Base-by-base conservation (phyloP, 2,888 invertebrate species). In the Zygothrica quintamaculata region DNA sequence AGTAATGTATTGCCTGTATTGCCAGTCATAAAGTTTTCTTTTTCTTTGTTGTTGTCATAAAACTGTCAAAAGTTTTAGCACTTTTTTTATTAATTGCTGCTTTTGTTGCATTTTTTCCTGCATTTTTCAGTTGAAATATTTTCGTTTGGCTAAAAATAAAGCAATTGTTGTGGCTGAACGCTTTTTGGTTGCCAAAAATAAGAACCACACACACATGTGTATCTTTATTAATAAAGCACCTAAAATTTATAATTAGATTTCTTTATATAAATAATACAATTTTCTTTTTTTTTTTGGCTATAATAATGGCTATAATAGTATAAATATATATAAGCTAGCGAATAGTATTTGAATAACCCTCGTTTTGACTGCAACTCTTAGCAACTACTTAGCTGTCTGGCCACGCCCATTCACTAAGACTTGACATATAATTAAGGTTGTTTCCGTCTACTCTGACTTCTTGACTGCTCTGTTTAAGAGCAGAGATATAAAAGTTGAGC, bases 371-470 rank as follows among this genome's bases (percentile, higher is more conserved):
- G 39, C 52, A 66, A 26, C 36, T 55, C 26, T 42, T 66, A 43
- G 34, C 56, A 61, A 39, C 47, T 47, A 55, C 61, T 55, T 58
- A 36, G 47, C 57, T 47, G 33, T 55, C 57, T 36, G 36, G 48
- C 60, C 46, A 55, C 67, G 64, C 68, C 55, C 51, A 37, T 46
- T 37, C 40, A 36, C 55, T 48, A 52, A 51, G 33, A 55, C 71
- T 72, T 71, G 73, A 72, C 71, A 67, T 71, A 67, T 71, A 71
- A 71, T 71, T 71, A 72, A 58, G 64, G 53, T 39, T 43, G 51
- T 64, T 48, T 46, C 25, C 37, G 53, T 26, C 65, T n/a, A n/a
- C n/a, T 43, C 29, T 13, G 46, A 29, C 36, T 13, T 42, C 16
- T 48, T 13, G 36, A 13, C 13, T 48, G 47, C 13, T 29, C 62